Conservation (phyloP, 2,888 invertebrate genomes). For the Philaethria dido region DNA sequence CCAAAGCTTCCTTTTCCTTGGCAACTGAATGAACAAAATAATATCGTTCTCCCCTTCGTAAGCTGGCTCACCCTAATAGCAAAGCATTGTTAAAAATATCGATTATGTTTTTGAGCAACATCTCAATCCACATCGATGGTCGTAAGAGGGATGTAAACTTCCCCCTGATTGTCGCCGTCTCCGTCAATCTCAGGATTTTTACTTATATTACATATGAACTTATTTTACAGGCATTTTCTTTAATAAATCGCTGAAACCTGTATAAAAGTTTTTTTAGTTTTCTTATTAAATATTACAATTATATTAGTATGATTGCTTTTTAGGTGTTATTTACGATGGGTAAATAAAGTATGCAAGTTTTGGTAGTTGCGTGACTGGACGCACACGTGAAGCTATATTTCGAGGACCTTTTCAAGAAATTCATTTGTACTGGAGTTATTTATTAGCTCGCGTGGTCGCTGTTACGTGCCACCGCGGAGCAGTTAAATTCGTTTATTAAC, state of each 20-base stretch:
- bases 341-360: constrained; percentile 68
- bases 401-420: constrained; percentile 81
- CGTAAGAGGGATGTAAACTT: constrained; percentile 42
- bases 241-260: background rate
- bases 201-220: background rate
- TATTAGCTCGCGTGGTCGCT: constrained; percentile 65
- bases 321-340: constrained; percentile 47
- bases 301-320: constrained; percentile 20
- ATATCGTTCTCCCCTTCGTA: constrained; percentile 42
- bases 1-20: constrained; percentile 20
- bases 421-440: constrained; percentile 69
- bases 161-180: constrained; percentile 21
- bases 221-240: background rate
- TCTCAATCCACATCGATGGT: constrained; percentile 43
- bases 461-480: constrained; percentile 56
- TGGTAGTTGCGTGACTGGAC: constrained; percentile 72
- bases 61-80: constrained; percentile 47
- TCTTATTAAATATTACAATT: background rate
- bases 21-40: constrained; percentile 37
- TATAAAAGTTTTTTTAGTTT: background rate
- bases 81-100: constrained; percentile 46
- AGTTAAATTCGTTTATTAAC: constrained; percentile 63
- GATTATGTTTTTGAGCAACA: constrained; percentile 44
- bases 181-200: constrained; percentile 2
- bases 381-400: constrained; percentile 76